phyloP scores from a whole-genome alignment of 2,888 invertebrate genomes.

The Temnothorax unifasciatus region DNA sequence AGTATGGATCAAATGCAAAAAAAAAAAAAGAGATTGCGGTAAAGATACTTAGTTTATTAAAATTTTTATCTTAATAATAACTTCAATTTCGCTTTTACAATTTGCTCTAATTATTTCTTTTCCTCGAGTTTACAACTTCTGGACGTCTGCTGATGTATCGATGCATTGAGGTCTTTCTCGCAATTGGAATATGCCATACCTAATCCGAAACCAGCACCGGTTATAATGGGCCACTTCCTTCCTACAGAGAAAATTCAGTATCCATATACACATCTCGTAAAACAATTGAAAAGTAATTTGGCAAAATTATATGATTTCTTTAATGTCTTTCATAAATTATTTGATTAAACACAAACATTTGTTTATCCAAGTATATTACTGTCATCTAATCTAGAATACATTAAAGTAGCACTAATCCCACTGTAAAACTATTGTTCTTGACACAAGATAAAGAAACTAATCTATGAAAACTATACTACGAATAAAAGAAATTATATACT shows the following conservation, averaged over 20 bases:
- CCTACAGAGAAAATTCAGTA: conserved; percentile 86
- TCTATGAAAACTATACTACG: not conserved
- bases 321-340: not conserved
- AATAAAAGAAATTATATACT: not conserved
- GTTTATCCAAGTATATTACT: not conserved
- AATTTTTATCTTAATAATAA: conserved; percentile 54
- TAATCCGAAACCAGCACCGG: conserved; percentile 95
- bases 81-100: conserved; percentile 54
- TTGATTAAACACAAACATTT: not conserved
- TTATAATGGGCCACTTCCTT: conserved; percentile 95
- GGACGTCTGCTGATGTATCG: conserved; percentile 75
- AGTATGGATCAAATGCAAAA: no score
- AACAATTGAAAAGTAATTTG: conserved; percentile 1
- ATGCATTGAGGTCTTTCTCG: conserved; percentile 89
- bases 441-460: not conserved
- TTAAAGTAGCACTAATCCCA: not conserved
- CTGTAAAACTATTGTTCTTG: not conserved
- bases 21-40: not conserved
- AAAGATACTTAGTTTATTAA: conserved; percentile 23
- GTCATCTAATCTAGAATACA: not conserved
- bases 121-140: conserved; percentile 74
- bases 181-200: conserved; percentile 97
- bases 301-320: conserved; percentile 9
- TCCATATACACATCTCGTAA: not conserved
- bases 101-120: conserved; percentile 65